Conservation (phyloP, 2,888 invertebrate genomes). For the Hypena proboscidalis region DNA sequence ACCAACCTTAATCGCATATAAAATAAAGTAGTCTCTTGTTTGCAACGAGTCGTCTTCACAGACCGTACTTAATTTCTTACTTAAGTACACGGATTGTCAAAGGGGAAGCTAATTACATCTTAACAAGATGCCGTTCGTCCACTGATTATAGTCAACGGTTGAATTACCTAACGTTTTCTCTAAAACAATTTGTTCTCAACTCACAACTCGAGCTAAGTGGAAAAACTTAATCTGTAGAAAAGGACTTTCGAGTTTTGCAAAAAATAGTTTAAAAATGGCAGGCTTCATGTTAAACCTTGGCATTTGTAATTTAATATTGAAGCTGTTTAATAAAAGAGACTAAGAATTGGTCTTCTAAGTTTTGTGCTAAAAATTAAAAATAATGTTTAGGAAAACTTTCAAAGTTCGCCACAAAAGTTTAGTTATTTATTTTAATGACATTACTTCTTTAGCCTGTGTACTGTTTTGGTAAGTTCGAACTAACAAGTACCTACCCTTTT, state of each 20-base stretch:
- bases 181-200: slow-evolving; percentile 39
- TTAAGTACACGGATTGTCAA: slow-evolving; percentile 49
- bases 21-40: slow-evolving; percentile 1
- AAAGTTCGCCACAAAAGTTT: slow-evolving; percentile 9
- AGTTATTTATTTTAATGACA: slow-evolving; percentile 25
- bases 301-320: neutral
- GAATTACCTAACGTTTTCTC: slow-evolving; percentile 41
- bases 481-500: too few species aligned
- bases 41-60: neutral
- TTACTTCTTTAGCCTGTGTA: slow-evolving; percentile 10
- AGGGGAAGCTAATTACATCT: slow-evolving; percentile 42
- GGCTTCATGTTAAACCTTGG: neutral
- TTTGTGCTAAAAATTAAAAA: neutral
- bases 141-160: slow-evolving; percentile 37
- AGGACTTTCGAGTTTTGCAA: neutral
- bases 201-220: slow-evolving; percentile 16
- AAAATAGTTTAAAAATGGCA: neutral
- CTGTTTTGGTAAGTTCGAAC: too few species aligned
- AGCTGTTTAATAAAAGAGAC: neutral
- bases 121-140: slow-evolving; percentile 44
- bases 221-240: slow-evolving; percentile 10
- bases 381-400: neutral
- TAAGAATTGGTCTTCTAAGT: neutral
- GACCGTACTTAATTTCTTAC: slow-evolving; percentile 41
- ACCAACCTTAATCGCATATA: neutral